phyloP scores from a whole-genome alignment of 2,797 vertebrate species.

The Myripristis murdjan region DNA sequence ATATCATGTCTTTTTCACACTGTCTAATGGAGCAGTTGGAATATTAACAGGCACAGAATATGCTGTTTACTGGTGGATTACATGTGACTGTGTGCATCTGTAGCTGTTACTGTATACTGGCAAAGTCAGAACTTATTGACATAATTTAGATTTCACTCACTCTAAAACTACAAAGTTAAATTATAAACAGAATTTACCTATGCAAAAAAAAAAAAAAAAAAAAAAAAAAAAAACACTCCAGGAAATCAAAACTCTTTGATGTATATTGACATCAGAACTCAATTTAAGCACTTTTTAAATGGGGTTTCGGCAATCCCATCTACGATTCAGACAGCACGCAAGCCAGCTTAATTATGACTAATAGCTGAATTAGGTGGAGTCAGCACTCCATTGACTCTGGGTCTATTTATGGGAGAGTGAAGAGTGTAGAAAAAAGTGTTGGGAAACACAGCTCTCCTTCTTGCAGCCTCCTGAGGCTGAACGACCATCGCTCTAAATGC shows the following conservation, averaged over 20 bases:
- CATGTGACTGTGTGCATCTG: background rate
- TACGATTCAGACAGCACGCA: conserved; percentile 23
- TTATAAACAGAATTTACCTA: conserved; percentile 3
- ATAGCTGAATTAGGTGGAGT: conserved; percentile 60
- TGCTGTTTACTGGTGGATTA: conserved; percentile 9
- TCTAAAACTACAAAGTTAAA: conserved; percentile 6
- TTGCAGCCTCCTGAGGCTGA: conserved; percentile 48
- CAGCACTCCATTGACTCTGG: conserved; percentile 34
- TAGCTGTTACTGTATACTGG: conserved; percentile 17
- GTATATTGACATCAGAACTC: conserved; percentile 24
- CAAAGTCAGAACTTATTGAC: conserved; percentile 21
- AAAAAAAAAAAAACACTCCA: no score
- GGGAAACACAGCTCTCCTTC: conserved; percentile 35
- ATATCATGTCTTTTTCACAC: background rate
- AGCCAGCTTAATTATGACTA: conserved; percentile 64
- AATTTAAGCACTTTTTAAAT: conserved; percentile 43
- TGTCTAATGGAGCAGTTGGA: conserved; percentile 27
- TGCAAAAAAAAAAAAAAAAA: background rate
- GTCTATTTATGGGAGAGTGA: conserved; percentile 40
- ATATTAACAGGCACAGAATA: conserved; percentile 10
- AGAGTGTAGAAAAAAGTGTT: conserved; percentile 37
- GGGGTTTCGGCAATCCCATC: conserved; percentile 43
- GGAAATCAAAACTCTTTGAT: background rate
- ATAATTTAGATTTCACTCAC: conserved; percentile 31
- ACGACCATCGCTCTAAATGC: conserved; percentile 72